These are phyloP conservation scores for Narcine bancroftii DNA, from an alignment of 2,113 vertebrate genomes.

Conservation along the genomic window DNA sequence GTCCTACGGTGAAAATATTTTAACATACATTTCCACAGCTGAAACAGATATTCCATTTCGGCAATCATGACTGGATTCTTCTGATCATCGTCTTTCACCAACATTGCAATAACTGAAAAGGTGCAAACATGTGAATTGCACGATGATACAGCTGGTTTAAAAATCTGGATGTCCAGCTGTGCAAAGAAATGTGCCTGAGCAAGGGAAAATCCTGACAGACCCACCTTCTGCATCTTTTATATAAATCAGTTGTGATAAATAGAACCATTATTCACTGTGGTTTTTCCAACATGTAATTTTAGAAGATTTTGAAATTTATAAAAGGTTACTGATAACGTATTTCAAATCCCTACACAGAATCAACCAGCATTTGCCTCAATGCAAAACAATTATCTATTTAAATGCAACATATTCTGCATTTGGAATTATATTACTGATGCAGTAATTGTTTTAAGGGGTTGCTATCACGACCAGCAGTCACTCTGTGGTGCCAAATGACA, in stretches of 20 bases:
- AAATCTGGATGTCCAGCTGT: not conserved
- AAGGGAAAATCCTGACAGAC: not conserved
- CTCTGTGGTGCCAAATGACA: not conserved
- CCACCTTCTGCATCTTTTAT: not conserved
- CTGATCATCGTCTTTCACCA: not conserved
- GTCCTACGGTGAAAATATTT: not conserved
- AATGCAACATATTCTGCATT: not conserved
- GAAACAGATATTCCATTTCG: slow-evolving; percentile 2
- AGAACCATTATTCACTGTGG: not conserved
- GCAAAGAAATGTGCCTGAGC: not conserved
- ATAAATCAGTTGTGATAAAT: not conserved
- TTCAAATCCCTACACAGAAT: not conserved
- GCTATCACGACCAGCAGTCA: not conserved
- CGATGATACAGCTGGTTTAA: not conserved
- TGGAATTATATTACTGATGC: not conserved
- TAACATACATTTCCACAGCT: not conserved
- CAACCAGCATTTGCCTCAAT: not conserved
- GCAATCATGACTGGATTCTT: no score
- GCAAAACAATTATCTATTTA: not conserved
- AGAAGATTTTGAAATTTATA: not conserved
- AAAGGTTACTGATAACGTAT: not conserved
- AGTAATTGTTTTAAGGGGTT: not conserved
- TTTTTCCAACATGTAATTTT: slow-evolving; percentile 1
- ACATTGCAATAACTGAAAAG: not conserved
- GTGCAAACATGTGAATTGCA: not conserved